A percentile compares a stretch with the other conserved stretches of the same genome.
phyloP scores from a whole-genome alignment of 2,797 vertebrate species.

The Phalanger gymnotis region DNA sequence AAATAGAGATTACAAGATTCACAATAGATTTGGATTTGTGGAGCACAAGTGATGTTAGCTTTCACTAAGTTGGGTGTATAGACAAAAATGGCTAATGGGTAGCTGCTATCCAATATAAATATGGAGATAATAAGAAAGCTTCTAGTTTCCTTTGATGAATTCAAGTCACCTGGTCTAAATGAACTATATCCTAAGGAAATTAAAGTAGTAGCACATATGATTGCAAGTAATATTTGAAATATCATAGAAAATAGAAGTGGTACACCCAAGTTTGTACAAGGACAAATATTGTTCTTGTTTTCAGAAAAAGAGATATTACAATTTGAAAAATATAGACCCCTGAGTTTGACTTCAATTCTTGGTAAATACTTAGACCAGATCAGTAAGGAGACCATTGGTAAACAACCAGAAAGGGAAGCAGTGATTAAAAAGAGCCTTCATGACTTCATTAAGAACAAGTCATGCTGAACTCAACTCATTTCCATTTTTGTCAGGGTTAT shows the following conservation, averaged over 20 bases:
- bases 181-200: too few relatives aligned
- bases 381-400: neutral
- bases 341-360: neutral
- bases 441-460: neutral
- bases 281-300: neutral
- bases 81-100: neutral
- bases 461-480: too few relatives aligned
- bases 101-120: neutral
- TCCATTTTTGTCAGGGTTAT: neutral
- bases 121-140: neutral
- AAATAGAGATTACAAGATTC: neutral
- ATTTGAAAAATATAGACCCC: neutral
- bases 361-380: neutral
- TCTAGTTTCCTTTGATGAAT: neutral
- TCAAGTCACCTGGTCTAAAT: neutral
- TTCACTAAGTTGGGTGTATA: neutral
- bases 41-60: neutral
- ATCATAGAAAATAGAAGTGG: neutral
- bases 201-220: neutral
- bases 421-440: neutral
- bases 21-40: neutral
- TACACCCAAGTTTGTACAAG: neutral
- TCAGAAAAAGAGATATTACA: neutral
- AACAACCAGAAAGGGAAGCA: neutral
- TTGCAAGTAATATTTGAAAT: neutral